Evolutionary conservation across 1,140 invertebrate genomes (phyloP).

Genomic region (Drosophila tsacasi): DNA sequence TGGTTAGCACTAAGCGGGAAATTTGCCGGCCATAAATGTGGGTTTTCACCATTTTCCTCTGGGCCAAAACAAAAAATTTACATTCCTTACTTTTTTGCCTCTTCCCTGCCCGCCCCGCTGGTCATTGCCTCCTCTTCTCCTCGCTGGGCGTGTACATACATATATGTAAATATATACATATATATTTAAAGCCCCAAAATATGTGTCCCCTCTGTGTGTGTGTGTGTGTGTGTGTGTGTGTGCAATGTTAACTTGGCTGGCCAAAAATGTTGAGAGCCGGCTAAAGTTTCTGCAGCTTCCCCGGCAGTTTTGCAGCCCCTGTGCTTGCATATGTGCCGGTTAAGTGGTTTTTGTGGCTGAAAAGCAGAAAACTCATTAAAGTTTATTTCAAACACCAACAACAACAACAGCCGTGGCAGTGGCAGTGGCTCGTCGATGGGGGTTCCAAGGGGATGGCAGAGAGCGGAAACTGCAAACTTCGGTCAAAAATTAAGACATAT

Average conservation of each 20-base stretch:
- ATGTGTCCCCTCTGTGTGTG: no score
- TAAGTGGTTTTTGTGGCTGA: slow-evolving; percentile 77
- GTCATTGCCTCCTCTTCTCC: slow-evolving; percentile 16
- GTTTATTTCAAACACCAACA: slow-evolving; percentile 72
- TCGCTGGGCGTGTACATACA: background rate
- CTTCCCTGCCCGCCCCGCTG: slow-evolving; percentile 9
- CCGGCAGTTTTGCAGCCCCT: slow-evolving; percentile 16
- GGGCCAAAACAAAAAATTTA: slow-evolving; percentile 38
- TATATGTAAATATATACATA: slow-evolving; percentile 7
- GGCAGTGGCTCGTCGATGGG: background rate
- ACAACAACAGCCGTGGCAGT: slow-evolving; percentile 29
- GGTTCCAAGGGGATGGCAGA: background rate
- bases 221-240: slow-evolving; percentile 4
- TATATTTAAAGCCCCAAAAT: slow-evolving; percentile 13
- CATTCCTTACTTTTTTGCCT: slow-evolving; percentile 32
- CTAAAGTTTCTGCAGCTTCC: slow-evolving; percentile 61
- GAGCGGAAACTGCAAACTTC: slow-evolving; percentile 35
- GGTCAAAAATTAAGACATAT: slow-evolving; percentile 74
- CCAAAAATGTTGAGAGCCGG: slow-evolving; percentile 58
- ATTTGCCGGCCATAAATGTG: slow-evolving; percentile 73
- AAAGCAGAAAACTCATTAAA: slow-evolving; percentile 79
- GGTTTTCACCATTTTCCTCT: slow-evolving; percentile 23
- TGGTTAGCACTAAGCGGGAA: slow-evolving; percentile 73
- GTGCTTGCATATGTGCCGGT: slow-evolving; percentile 71
- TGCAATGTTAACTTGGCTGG: slow-evolving; percentile 59